Evolutionary conservation across 23 tunicate species (phyloP).

Genomic region (Trididemnum clinides): DNA sequence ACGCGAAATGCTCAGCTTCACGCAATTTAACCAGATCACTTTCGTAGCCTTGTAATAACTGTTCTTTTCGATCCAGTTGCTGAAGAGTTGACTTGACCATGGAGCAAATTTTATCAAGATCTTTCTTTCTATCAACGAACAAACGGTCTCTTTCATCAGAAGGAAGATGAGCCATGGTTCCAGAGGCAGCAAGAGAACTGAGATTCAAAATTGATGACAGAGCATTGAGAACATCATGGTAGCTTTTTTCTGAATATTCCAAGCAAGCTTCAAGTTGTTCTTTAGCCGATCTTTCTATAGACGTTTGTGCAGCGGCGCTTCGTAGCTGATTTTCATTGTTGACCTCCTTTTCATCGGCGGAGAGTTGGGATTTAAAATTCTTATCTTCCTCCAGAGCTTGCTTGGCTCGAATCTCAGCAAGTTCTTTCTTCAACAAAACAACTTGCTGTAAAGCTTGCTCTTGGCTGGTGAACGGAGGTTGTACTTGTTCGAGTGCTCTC

Average conservation of each 20-base stretch:
- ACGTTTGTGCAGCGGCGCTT: slow-evolving; percentile 53
- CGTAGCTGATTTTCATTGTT: slow-evolving; percentile 48
- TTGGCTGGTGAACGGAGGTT: slow-evolving; percentile 82
- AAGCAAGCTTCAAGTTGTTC: slow-evolving; percentile 55
- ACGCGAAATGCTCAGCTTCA: slow-evolving; percentile 53
- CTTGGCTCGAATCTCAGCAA: slow-evolving; percentile 89
- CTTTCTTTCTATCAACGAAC: slow-evolving; percentile 41
- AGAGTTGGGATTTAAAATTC: slow-evolving; percentile 52
- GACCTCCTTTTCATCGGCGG: slow-evolving; percentile 26
- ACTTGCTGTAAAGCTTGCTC: slow-evolving; percentile 88
- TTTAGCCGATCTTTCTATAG: slow-evolving; percentile 74
- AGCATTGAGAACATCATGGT: slow-evolving; percentile 69
- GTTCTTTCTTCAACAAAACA: slow-evolving; percentile 77
- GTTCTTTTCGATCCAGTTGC: slow-evolving; percentile 85
- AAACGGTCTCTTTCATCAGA: slow-evolving; percentile 56
- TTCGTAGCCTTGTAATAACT: slow-evolving; percentile 84
- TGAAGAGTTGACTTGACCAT: slow-evolving; percentile 64
- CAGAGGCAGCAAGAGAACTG: slow-evolving; percentile 25
- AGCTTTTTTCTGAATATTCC: slow-evolving; percentile 59
- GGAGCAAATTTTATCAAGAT: slow-evolving; percentile 49
- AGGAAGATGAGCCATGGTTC: slow-evolving; percentile 64
- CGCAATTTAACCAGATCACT: slow-evolving; percentile 70
- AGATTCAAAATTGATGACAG: slow-evolving; percentile 54
- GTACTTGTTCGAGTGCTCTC: slow-evolving; percentile 76
- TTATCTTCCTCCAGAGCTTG: slow-evolving; percentile 86